These are phyloP conservation scores for Drosophila acutilabella DNA, from an alignment of 2,888 invertebrate species.

Conservation along the genomic window DNA sequence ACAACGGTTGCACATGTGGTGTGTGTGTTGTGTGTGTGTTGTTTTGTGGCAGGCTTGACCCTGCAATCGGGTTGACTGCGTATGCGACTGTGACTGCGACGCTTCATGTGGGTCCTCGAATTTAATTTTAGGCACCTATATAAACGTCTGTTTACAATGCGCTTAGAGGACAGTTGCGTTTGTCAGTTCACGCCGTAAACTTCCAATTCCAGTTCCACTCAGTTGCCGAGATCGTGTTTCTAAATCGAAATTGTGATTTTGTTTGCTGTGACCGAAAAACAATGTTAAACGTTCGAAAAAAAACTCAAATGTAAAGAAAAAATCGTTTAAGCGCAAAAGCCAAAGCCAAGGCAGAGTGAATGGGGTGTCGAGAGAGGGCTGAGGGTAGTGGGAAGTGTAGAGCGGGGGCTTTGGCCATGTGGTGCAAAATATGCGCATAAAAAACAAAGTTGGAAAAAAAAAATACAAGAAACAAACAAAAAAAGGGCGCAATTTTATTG, in stretches of 20 bases:
- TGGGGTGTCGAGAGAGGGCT: constrained; percentile 1
- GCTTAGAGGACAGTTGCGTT: constrained; percentile 69
- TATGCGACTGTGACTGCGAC: constrained; percentile 44
- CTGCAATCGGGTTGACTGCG: constrained; percentile 31
- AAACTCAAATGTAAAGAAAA: constrained; percentile 35
- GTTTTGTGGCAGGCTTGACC: constrained; percentile 48
- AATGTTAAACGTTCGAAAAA: constrained; percentile 2
- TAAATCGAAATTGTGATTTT: constrained; percentile 61
- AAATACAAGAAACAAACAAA: constrained; percentile 34
- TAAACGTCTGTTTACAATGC: constrained; percentile 76
- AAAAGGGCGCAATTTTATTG: constrained; percentile 78
- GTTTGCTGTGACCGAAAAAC: constrained; percentile 44
- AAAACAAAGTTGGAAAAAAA: constrained; percentile 58
- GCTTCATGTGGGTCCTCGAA: constrained; percentile 73
- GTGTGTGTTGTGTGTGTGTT: constrained; percentile 8
- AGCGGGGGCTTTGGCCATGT: constrained; percentile 66
- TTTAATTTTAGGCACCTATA: constrained; percentile 78
- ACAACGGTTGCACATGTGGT: constrained; percentile 46
- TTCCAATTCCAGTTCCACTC: constrained; percentile 16
- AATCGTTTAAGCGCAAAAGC: constrained; percentile 70
- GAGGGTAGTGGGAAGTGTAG: not conserved
- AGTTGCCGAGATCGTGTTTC: constrained; percentile 21
- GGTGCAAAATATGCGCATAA: constrained; percentile 80
- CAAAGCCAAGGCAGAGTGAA: constrained; percentile 34
- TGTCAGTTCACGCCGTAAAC: constrained; percentile 57